phyloP scores from a whole-genome alignment of 2,113 vertebrate genomes.

The Cryptotis parvus region DNA sequence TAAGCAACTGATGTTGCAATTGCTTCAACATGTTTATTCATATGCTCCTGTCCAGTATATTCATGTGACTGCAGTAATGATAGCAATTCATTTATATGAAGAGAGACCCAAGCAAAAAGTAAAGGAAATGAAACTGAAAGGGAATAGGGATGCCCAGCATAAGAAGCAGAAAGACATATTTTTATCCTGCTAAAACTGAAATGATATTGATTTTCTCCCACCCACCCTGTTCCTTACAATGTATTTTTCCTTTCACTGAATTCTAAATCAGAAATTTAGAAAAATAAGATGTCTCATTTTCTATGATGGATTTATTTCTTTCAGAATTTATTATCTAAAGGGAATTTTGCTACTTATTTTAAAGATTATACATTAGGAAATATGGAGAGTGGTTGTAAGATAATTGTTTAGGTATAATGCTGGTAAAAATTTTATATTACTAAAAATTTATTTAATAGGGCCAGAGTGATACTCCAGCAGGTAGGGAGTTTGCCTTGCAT shows the following conservation, averaged over 20 bases:
- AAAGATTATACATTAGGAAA: not conserved
- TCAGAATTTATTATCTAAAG: not conserved
- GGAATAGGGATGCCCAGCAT: no score
- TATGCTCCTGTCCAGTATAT: no score
- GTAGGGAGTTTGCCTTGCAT: no score
- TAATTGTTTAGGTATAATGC: not conserved
- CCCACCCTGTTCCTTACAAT: no score
- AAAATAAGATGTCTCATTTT: conserved; percentile 9
- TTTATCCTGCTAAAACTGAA: not conserved
- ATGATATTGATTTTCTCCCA: no score
- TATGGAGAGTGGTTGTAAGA: fast-evolving
- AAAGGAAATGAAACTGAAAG: no score
- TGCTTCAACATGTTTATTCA: not conserved
- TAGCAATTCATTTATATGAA: not conserved
- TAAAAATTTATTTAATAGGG: not conserved
- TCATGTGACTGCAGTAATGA: no score
- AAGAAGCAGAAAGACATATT: not conserved
- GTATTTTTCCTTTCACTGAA: not conserved
- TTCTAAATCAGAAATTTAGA: not conserved
- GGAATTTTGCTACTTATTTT: no score
- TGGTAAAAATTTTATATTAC: not conserved
- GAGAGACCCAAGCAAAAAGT: no score
- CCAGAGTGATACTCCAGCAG: no score
- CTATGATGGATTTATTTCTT: not conserved
- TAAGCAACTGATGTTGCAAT: not conserved